Evolutionary conservation across 2,797 vertebrate genomes (phyloP), one percentile per base, ranked within the genome.

Genomic region (Muraenolepis orangiensis): DNA sequence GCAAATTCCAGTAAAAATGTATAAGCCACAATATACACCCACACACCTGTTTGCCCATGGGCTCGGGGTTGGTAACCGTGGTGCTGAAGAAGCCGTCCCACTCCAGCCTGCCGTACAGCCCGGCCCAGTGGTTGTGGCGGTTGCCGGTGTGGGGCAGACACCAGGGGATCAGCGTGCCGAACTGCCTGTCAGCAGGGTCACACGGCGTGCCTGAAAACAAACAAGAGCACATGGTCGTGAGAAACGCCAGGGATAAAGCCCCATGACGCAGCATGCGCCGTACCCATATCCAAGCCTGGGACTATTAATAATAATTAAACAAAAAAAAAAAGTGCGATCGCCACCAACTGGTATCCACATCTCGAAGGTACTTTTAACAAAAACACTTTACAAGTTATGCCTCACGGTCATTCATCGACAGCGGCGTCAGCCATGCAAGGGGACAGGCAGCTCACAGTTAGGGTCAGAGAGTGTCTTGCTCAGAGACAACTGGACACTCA

Each of bases 71-170:
- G 81, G 98, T 99, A 72, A 99, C 98, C 0, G 97, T 99, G 1
- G 97, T 99, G 91, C 97, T 99, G 92, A 99, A 99, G 93, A 99
- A 99, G 28, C 97, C 97, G 0, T 99, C 96, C 98, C 98, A 99
- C 86, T 98, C 97, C 74, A 99, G 81, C 20, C 97, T 91, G 30
- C 98, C 97, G 0, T 99, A 99, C 3, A 99, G 95, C 20, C 98
- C 98, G 0, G 98, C 97, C 98, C 98, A 99, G 89, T 99, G 97
- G 86, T 99, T 98, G 91, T 99, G 96, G n/a, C 96, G 93, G 91
- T 99, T 99, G 0, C 97, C 98, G 0, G 98, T 99, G 90, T 99
- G 98, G 3, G 98, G 98, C 80, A 99, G 87, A 87, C 97, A 99
- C 98, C 97, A 99, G 0, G 97, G 98, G 85, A 99, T 96, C 71